Percentiles rank a stretch among this genome's conserved stretches.
Evolutionary conservation across 2,888 invertebrate species (phyloP).

Genomic region (Aphidius colemani): DNA sequence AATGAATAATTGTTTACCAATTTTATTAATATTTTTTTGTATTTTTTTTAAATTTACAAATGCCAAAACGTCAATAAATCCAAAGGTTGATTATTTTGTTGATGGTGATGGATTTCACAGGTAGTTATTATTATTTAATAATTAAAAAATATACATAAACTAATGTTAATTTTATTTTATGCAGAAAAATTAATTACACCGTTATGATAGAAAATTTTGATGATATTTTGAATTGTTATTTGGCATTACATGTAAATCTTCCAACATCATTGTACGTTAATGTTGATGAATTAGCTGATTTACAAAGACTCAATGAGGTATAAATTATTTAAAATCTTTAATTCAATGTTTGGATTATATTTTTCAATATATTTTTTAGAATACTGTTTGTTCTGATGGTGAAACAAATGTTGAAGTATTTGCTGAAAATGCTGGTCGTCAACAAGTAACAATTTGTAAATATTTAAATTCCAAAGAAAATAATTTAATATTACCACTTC

Average conservation of each 20-base stretch:
- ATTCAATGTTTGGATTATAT: neutral
- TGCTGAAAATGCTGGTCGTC: constrained; percentile 47
- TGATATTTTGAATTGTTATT: constrained; percentile 40
- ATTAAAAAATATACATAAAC: neutral
- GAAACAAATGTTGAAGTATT: constrained; percentile 54
- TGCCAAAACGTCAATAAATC: constrained; percentile 30
- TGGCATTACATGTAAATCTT: constrained; percentile 45
- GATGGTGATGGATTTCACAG: constrained; percentile 55
- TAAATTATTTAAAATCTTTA: constrained; percentile 2
- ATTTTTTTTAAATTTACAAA: neutral
- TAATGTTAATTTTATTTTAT: constrained; percentile 14
- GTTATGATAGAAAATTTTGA: constrained; percentile 1
- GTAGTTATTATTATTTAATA: constrained; percentile 33
- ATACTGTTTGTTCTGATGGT: constrained; percentile 46
- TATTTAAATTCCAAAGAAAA: constrained; percentile 30
- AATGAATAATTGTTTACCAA: too few relatives aligned
- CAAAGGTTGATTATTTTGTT: constrained; percentile 40
- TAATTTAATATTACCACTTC: constrained; percentile 45
- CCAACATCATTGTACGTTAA: constrained; percentile 53
- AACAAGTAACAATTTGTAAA: constrained; percentile 48
- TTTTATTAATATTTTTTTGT: too few relatives aligned
- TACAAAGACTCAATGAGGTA: constrained; percentile 48
- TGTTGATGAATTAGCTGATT: constrained; percentile 53
- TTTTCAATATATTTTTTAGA: constrained; percentile 36
- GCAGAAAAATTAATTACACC: constrained; percentile 35